Evolutionary conservation across 2,888 invertebrate genomes (phyloP), one percentile per base, ranked within the genome.

Genomic region (Bembecia ichneumoniformis): DNA sequence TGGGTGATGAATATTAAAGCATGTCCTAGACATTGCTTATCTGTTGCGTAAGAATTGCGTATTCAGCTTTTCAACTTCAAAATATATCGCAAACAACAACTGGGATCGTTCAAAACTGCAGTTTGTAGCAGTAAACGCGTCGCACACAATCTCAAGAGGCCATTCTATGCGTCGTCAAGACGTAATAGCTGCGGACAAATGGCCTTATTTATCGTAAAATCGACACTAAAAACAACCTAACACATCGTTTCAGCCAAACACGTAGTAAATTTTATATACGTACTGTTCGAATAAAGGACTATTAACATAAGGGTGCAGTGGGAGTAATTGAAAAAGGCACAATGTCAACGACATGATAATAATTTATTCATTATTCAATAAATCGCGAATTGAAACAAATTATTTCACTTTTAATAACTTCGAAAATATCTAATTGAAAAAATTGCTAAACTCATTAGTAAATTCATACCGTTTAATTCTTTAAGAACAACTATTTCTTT

Each of bases 201-300:
- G 73, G 73, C 65, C 61, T 73, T 79, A 78, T 82, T 82, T 82
- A 82, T 83, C 77, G 81, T 77, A 74, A 80, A 80, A 81, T 80
- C 75, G 77, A 74, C 74, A 77, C 75, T 80, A 69, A 82, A 81
- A 80, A 74, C 71, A 68, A 68, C 66, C 71, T 73, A 72, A 77
- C 78, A 78, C 74, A 65, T 77, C 75, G 77, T 75, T 76, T 68
- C 61, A 67, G 67, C 44, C 13, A 15, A 44, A 44, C 17, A 44
- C 17, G 71, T 62, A 64, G 65, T 76, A 71, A 74, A 74, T 71
- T 73, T 71, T 70, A 74, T 64, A 62, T 59, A 58, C 54, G 28
- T 28, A 40, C 40, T n/a, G 14, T 13, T 40, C 14, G 40, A 13
- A 13, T 14, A 40, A 40, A 40, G 14, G 40, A 5, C 40, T 40